These are phyloP conservation scores for Aplysina aerophoba DNA, from an alignment of 37 sponge, comb jelly and placozoan species.

Conservation along the genomic window DNA sequence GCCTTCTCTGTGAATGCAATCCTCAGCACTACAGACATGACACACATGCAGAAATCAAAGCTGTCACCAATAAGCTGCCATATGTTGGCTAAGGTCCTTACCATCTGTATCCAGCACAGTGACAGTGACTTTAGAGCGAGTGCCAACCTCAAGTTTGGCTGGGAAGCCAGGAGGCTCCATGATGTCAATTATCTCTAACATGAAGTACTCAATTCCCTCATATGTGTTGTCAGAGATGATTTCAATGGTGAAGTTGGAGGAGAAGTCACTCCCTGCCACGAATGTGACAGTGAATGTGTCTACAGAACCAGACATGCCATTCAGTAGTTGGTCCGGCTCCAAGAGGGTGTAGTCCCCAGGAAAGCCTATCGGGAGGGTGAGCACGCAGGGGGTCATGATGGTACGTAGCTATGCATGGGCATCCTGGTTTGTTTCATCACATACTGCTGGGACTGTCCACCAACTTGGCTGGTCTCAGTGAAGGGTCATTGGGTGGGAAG, in stretches of 20 bases:
- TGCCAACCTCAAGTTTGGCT: too few species aligned
- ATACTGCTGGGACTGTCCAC: too few species aligned
- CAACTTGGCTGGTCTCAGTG: too few species aligned
- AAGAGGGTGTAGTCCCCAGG: not conserved
- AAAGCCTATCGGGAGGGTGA: not conserved
- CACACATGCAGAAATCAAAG: too few species aligned
- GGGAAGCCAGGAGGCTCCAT: too few species aligned
- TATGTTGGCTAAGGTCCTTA: too few species aligned
- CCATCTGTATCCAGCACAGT: too few species aligned
- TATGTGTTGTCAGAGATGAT: not conserved
- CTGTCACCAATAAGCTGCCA: too few species aligned
- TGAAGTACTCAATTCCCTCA: constrained; percentile 20
- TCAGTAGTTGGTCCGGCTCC: not conserved
- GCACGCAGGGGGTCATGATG: too few species aligned
- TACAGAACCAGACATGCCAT: not conserved
- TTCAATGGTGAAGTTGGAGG: not conserved
- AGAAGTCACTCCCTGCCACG: not conserved
- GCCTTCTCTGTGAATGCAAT: not conserved
- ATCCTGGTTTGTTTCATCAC: too few species aligned
- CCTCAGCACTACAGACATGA: not conserved
- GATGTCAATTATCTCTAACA: not conserved
- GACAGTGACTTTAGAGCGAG: too few species aligned
- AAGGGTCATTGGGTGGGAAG: not conserved
- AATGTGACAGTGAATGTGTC: not conserved
- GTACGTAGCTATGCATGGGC: too few species aligned